Percentiles rank a stretch among this genome's conserved stretches.
Conservation (phyloP, 2,888 invertebrate species). For the Ctenicera cuprea region DNA sequence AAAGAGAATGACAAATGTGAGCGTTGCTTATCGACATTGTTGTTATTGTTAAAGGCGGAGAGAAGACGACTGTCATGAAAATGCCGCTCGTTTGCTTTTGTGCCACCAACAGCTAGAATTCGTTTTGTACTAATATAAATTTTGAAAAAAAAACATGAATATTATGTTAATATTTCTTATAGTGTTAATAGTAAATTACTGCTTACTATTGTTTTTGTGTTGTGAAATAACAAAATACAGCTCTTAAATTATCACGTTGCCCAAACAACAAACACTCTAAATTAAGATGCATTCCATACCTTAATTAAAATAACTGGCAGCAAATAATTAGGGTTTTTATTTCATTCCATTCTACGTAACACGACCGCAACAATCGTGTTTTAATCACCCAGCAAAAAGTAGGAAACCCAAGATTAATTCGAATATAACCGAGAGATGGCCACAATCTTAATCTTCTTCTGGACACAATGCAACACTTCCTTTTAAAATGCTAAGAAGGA, state of each 20-base stretch:
- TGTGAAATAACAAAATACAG: background rate
- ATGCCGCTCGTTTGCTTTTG: conserved; percentile 29
- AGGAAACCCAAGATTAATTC: conserved; percentile 17
- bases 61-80: conserved; percentile 39
- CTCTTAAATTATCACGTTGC: background rate
- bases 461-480: background rate
- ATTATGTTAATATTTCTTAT: too few species aligned
- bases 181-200: too few species aligned
- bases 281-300: conserved; percentile 18
- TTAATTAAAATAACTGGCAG: conserved; percentile 22
- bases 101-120: conserved; percentile 12
- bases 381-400: conserved; percentile 12
- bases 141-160: too few species aligned
- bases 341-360: conserved; percentile 3
- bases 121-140: too few species aligned
- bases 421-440: background rate
- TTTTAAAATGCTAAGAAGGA: conserved; percentile 2
- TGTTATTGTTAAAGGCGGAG: conserved; percentile 37
- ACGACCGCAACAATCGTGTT: conserved; percentile 17
- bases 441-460: conserved; percentile 8
- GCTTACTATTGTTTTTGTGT: too few species aligned
- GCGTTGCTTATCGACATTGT: conserved; percentile 45
- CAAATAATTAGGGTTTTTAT: conserved; percentile 23
- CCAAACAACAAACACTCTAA: conserved; percentile 1
- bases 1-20: conserved; percentile 45